phyloP scores from a whole-genome alignment of 2,113 vertebrate species.

The Chaetura pelagica region DNA sequence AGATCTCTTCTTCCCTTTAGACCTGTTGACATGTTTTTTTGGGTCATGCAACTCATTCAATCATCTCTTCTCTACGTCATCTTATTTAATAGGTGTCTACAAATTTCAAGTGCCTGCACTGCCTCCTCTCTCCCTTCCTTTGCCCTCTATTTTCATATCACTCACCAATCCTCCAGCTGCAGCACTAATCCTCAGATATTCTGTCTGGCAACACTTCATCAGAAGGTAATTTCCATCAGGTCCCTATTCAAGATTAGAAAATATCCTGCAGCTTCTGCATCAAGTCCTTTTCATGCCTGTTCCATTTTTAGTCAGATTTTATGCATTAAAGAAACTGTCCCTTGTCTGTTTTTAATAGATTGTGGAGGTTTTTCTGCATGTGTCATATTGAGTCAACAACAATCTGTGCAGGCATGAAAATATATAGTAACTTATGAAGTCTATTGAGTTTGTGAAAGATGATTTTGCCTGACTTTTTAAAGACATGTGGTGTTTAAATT shows the following conservation, averaged over 20 bases:
- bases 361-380: neutral
- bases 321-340: neutral
- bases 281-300: conserved; percentile 1
- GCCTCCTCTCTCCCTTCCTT: neutral
- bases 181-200: neutral
- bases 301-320: neutral
- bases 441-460: neutral
- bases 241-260: conserved; percentile 30
- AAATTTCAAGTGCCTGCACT: neutral
- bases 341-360: conserved; percentile 19
- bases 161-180: neutral
- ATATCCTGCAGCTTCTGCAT: conserved; percentile 18
- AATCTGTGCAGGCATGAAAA: neutral
- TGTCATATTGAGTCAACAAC: neutral
- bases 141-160: neutral
- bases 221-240: conserved; percentile 13
- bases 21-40: neutral
- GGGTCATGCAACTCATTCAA: neutral
- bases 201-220: conserved; percentile 40
- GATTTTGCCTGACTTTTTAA: conserved; percentile 17
- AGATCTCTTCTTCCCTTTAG: neutral
- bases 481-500: conserved; percentile 1
- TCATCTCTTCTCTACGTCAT: neutral
- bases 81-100: neutral
- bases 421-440: neutral